Evolutionary conservation across 2,888 invertebrate species (phyloP), one percentile per base, ranked within the genome.

Genomic region (Apamea sordens): DNA sequence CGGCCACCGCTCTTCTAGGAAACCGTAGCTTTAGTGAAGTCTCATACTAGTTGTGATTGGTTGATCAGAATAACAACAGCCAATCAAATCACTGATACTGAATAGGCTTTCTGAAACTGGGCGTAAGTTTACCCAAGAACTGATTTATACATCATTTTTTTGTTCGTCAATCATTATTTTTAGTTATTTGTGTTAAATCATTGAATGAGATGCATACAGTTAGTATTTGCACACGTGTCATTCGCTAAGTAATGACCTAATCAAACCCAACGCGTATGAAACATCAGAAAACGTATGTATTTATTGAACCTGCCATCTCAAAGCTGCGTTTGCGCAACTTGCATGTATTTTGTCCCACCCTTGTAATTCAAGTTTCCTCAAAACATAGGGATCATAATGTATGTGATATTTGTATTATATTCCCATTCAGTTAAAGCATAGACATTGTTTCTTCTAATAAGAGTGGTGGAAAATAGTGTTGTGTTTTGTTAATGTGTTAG

Each of bases 321-420:
- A n/a, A 41, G 28, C 50, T 76, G 80, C 67, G 68, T n/a, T 41
- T 73, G 68, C 64, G 75, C 72, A 72, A 15, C 63, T 50, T 76
- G 10, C 36, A 70, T 68, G 56, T 74, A 50, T 73, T 67, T 69
- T 53, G 47, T 73, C 72, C 64, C 78, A 77, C 72, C 79, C 70
- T 72, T 79, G 24, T 78, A 67, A 41, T 70, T 65, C 4, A 65
- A 76, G 36, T 76, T 76, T 73, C 32, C 65, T 50, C 44, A 50
- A 73, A 32, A 65, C 18, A 24, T 65, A 64, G 47, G 65, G 36
- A 88, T 73, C 75, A 72, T 82, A 83, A 69, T 70, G 41, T 77
- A 77, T 86, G 88, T 87, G 88, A 88, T 87, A 87, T 86, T 80
- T 82, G 73, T 83, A 68, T 76, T 78, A 79, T 83, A 76, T 78